Percentiles rank a stretch among this genome's conserved stretches.
phyloP scores from a whole-genome alignment of 1,140 invertebrate species.

The Lasioglossum baleicum region DNA sequence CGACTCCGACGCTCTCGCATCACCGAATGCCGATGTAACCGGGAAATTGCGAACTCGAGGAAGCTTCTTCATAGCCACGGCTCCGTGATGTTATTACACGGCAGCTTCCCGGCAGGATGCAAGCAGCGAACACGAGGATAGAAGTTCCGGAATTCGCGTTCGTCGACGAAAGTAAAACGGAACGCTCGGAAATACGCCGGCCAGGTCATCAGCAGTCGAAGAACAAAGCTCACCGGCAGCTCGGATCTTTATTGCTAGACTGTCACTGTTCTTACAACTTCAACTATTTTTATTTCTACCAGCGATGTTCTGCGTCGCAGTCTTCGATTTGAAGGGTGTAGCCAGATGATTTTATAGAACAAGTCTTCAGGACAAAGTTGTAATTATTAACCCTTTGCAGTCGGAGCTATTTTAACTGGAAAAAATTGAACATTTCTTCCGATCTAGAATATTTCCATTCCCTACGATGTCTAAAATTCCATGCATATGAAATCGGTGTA shows the following conservation, averaged over 20 bases:
- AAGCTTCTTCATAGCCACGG: conserved; percentile 50
- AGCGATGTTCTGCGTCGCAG: no score
- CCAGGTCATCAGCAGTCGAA: conserved; percentile 41
- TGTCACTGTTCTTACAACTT: not conserved
- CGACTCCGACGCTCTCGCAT: not conserved
- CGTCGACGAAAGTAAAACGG: not conserved
- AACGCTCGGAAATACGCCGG: conserved; percentile 1
- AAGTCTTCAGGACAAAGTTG: no score
- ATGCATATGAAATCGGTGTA: no score
- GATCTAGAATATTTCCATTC: no score
- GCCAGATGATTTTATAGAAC: no score
- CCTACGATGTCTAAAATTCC: no score
- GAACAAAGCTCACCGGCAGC: conserved; percentile 21
- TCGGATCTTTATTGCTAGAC: conserved; percentile 39
- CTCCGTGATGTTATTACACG: conserved; percentile 42
- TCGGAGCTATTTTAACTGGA: no score
- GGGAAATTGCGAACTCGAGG: conserved; percentile 51
- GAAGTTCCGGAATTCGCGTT: conserved; percentile 30
- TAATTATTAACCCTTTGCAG: no score
- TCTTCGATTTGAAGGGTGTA: no score
- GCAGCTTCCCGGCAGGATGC: conserved; percentile 25
- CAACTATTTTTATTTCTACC: not conserved
- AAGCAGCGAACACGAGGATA: conserved; percentile 21
- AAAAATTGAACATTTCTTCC: no score
- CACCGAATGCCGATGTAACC: conserved; percentile 40